These are phyloP conservation scores for Decapterus maruadsi DNA, from an alignment of 2,797 vertebrate genomes.

Conservation along the genomic window DNA sequence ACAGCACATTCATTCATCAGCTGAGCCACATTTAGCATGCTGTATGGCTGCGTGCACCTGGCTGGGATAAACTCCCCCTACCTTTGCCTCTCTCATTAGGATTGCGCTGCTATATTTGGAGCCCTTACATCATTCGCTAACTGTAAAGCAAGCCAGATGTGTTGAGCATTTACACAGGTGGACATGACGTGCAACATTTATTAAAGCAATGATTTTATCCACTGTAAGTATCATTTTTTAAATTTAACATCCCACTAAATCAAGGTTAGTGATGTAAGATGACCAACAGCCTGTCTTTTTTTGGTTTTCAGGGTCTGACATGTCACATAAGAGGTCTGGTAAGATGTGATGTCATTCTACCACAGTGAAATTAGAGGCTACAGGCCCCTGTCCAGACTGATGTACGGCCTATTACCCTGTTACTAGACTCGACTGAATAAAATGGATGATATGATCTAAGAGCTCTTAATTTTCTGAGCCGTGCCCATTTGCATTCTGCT, in stretches of 20 bases:
- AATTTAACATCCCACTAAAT: conserved; percentile 26
- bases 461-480: not conserved
- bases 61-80: conserved; percentile 37
- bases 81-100: conserved; percentile 21
- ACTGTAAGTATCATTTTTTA: not conserved
- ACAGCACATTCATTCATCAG: conserved; percentile 31
- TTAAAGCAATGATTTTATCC: conserved; percentile 12
- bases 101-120: conserved; percentile 23
- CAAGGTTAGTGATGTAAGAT: conserved; percentile 34
- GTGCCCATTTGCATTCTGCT: conserved; percentile 8
- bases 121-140: not conserved
- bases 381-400: conserved; percentile 17
- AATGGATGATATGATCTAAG: conserved; percentile 28
- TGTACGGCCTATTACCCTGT: conserved; percentile 19
- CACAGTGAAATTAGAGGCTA: conserved; percentile 31
- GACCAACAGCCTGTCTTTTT: conserved; percentile 16
- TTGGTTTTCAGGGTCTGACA: conserved; percentile 34
- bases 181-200: conserved; percentile 17
- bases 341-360: conserved; percentile 37
- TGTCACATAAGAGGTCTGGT: conserved; percentile 33
- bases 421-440: conserved; percentile 17
- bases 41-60: conserved; percentile 42
- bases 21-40: conserved; percentile 29
- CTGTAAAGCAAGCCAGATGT: not conserved
- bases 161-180: conserved; percentile 9